phyloP scores from a whole-genome alignment of 2,797 vertebrate species.

The Sebastes ruberrimus region DNA sequence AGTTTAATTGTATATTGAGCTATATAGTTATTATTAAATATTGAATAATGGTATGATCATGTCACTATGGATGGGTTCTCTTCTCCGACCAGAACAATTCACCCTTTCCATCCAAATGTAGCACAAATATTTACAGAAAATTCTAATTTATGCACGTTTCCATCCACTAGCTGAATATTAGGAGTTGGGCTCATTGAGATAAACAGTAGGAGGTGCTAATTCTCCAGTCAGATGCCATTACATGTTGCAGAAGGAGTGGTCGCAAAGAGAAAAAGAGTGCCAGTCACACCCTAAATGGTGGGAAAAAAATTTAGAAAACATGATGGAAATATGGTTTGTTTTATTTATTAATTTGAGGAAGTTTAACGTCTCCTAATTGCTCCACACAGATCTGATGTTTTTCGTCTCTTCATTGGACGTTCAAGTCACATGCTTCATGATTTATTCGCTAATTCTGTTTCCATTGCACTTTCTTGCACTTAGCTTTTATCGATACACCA shows the following conservation, averaged over 20 bases:
- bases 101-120: no score
- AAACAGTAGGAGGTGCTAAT: background rate
- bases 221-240: background rate
- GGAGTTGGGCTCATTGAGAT: background rate
- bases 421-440: background rate
- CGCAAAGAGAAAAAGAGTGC: background rate
- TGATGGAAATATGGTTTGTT: background rate
- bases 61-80: background rate
- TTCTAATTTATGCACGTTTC: background rate
- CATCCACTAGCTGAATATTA: background rate
- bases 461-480: background rate
- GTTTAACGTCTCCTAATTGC: background rate
- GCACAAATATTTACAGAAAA: no score
- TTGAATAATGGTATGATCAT: background rate
- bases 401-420: background rate
- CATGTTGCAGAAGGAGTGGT: background rate
- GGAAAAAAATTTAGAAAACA: background rate
- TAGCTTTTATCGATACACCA: background rate
- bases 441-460: background rate
- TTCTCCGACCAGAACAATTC: background rate
- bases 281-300: background rate
- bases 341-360: background rate
- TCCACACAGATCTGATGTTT: background rate
- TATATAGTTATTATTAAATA: background rate
- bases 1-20: conserved; percentile 8